A percentile compares a stretch with the other conserved stretches of the same genome.
Evolutionary conservation across 2,888 invertebrate species (phyloP).

Genomic region (Napeogenes inachia): DNA sequence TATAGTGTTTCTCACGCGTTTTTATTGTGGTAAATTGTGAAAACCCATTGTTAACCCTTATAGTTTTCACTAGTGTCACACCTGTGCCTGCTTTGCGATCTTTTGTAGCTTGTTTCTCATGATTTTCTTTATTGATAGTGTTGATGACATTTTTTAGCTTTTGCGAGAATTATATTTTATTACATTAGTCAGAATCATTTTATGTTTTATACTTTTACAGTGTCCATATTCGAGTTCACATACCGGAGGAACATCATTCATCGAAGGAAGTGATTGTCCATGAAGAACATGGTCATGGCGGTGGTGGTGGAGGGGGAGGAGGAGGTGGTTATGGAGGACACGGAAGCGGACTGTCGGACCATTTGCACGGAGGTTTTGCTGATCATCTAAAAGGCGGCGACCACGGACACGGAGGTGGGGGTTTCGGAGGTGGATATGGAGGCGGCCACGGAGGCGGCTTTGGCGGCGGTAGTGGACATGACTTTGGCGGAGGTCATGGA

Average conservation of each 20-base stretch:
- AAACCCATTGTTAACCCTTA: conserved; percentile 64
- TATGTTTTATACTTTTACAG: conserved; percentile 46
- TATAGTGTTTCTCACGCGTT: conserved; percentile 66
- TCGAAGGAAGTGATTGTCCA: conserved; percentile 68
- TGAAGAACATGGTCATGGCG: conserved; percentile 47
- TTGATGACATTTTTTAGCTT: conserved; percentile 22
- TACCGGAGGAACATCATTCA: conserved; percentile 71
- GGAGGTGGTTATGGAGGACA: conserved; percentile 38
- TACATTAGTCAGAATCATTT: conserved; percentile 8
- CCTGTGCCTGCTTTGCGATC: conserved; percentile 57
- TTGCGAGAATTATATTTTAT: conserved; percentile 19
- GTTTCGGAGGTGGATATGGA: conserved; percentile 22
- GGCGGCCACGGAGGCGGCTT: conserved; percentile 31
- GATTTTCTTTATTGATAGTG: conserved; percentile 19
- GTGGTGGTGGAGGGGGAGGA: conserved; percentile 40
- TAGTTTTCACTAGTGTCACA: conserved; percentile 51
- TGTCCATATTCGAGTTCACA: conserved; percentile 76
- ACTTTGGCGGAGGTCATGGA: conserved; percentile 33
- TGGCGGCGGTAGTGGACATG: conserved; percentile 10
- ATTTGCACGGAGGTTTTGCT: conserved; percentile 53
- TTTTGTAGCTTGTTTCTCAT: conserved; percentile 29
- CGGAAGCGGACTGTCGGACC: conserved; percentile 45
- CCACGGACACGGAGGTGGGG: conserved; percentile 21
- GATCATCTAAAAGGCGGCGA: conserved; percentile 45
- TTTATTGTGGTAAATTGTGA: conserved; percentile 68